Conservation (phyloP, 2,113 vertebrate genomes). For the Catharus fuscescens region DNA sequence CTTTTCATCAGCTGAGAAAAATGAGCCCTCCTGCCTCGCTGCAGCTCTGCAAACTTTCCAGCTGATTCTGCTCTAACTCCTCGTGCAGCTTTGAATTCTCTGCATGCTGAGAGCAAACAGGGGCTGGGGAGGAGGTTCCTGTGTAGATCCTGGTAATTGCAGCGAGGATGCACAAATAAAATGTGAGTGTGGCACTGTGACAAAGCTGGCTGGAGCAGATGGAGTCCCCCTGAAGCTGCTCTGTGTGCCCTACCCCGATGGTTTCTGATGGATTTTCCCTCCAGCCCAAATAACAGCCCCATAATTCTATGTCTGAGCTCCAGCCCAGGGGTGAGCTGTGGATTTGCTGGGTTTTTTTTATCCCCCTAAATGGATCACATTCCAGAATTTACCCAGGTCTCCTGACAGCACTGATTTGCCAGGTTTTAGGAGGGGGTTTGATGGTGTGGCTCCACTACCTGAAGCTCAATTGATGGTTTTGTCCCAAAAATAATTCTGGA, state of each 20-base stretch:
- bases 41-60: slow-evolving; percentile 1
- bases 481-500: neutral
- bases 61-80: neutral
- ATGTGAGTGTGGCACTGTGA: neutral
- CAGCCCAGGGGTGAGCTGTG: neutral
- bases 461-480: neutral
- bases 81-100: neutral
- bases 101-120: neutral
- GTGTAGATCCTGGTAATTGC: neutral
- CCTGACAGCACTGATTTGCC: neutral
- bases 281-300: neutral
- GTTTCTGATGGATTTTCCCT: neutral
- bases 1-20: slow-evolving; percentile 48
- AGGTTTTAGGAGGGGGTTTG: neutral
- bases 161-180: neutral
- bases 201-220: slow-evolving; percentile 37
- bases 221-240: slow-evolving; percentile 22
- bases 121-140: neutral
- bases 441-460: neutral
- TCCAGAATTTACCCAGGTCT: neutral
- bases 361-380: neutral
- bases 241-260: accelerated
- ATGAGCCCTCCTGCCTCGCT: neutral
- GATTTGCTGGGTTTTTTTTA: neutral
- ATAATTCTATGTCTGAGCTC: neutral